phyloP scores from a whole-genome alignment of 1,140 invertebrate species.

The Thalassaphorura encarpata region DNA sequence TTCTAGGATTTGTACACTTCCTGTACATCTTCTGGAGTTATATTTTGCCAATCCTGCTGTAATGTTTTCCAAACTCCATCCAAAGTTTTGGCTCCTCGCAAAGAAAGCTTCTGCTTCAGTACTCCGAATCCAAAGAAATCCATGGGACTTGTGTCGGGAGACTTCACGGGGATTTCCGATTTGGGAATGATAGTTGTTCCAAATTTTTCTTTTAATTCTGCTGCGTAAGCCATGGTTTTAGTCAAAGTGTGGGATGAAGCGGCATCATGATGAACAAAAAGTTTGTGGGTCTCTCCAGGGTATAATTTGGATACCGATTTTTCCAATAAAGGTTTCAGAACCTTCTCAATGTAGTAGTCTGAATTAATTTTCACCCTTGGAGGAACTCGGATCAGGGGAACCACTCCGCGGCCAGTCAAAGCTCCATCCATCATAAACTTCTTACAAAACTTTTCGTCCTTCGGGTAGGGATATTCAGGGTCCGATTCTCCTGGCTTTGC shows the following conservation, averaged over 20 bases:
- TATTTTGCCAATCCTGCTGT: neutral
- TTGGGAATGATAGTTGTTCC: neutral
- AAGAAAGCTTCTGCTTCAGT: neutral
- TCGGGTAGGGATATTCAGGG: neutral
- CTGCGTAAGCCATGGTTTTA: too few relatives aligned
- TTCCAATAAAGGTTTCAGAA: neutral
- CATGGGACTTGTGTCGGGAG: neutral
- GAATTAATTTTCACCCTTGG: neutral
- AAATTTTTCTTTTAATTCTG: neutral
- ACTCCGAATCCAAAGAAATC: constrained; percentile 1
- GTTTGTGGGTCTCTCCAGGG: neutral
- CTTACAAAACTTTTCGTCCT: neutral
- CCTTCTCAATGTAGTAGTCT: neutral
- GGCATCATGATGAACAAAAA: neutral
- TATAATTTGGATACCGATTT: neutral
- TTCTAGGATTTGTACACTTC: neutral
- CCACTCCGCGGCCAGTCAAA: neutral
- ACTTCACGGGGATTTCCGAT: neutral
- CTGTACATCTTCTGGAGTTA: neutral
- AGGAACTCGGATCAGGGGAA: neutral
- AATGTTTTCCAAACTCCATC: neutral
- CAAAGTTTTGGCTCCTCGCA: neutral
- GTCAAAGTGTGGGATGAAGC: neutral
- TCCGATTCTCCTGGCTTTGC: neutral
- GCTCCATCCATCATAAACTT: constrained; percentile 1